Evolutionary conservation across 37 sponge, comb jelly and placozoan species (phyloP), one percentile per base, ranked within the genome.

Genomic region (Bolinopsis microptera): DNA sequence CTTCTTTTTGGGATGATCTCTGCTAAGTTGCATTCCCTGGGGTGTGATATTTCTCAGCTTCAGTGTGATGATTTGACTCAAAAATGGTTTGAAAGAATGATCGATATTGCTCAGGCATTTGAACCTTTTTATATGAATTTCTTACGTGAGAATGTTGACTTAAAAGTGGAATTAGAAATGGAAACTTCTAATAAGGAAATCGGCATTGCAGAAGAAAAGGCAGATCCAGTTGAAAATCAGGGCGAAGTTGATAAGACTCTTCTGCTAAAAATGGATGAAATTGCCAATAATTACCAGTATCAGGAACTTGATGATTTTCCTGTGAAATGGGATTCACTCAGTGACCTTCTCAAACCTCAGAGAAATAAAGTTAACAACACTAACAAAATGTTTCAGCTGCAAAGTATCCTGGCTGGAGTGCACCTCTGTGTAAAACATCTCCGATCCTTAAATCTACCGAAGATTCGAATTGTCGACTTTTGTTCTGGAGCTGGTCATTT

Each of bases 401-500:
- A 39, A 23, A 86, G 90, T 86, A 41, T 86, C 8, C 31, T 86
- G 0, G 22, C 61, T 24, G 90, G 90, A 3, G 90, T 86, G 0
- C 48, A 38, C 18, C 61, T 22, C 8, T 86, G 90, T 86, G 48
- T 86, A 0, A 41, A 40, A 38, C 0, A 39, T 2, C 26, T 86
- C 0, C 18, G 18, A 23, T 40, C 61, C 22, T 3, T 13, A 30
- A 18, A 82, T 23, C 13, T 31, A 35, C 23, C 83, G 2, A 0
- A 9, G 31, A 86, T 41, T 41, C 32, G 90, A 41, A 86, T 86
- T 24, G 90, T 86, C 16, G 90, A 86, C 61, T 86, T 86, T 86
- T 86, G 90, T 39, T 86, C 90, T n/a, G 90, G 90, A 86, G 90
- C 36, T 0, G 90, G 90, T 3, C 90, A 86, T 86, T 21, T 86